Base-by-base conservation (phyloP, 2,888 invertebrate species). In the Pristionchus japonicus region DNA sequence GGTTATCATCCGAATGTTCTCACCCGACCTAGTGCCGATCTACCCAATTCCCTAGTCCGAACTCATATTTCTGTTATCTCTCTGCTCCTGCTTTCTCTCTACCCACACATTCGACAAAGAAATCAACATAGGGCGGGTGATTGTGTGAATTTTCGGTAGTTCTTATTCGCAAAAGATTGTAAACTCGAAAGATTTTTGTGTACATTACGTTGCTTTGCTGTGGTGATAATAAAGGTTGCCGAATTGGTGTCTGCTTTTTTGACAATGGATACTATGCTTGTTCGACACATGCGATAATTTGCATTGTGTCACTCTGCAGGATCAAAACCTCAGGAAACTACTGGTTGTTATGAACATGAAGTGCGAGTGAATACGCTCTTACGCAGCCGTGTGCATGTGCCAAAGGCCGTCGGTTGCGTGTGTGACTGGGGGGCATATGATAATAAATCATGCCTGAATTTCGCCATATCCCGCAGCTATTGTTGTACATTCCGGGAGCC, bases 61-160 rank as follows among this genome's bases (percentile, higher is more conserved):
- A 31, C 82, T 82, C 82, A 49, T 31, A 27, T 34, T 52, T 15
- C 20, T 34, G 23, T n/a, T 40, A 80, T 80, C 80, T 40, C 37
- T 80, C 40, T n/a, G n/a, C n/a, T n/a, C n/a, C 23, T 40, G 7
- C n/a, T 43, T 40, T 17, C 47, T 80, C 23, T 57, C 83, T 83
- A 15, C 70, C 37, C 37, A 23, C 20, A 70, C 70, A 70, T 70
- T 70, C 70, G 70, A 70, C 70, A 70, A 37, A 70, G 37, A 70
- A 70, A 70, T 70, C 70, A 70, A 13, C 70, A 70, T 70, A 70
- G 70, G 70, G 70, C 70, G 70, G 70, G 70, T 70, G 70, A 37
- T 37, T 70, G 70, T 70, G 70, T 34, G 37, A 70, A 37, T 57
- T 17, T 70, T 70, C 4, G 3, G 11, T 37, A 70, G 13, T 57